Percentiles rank a stretch among this genome's conserved stretches.
These are phyloP conservation scores for Takifugu ocellatus DNA, from an alignment of 2,797 vertebrate genomes.

Conservation along the genomic window DNA sequence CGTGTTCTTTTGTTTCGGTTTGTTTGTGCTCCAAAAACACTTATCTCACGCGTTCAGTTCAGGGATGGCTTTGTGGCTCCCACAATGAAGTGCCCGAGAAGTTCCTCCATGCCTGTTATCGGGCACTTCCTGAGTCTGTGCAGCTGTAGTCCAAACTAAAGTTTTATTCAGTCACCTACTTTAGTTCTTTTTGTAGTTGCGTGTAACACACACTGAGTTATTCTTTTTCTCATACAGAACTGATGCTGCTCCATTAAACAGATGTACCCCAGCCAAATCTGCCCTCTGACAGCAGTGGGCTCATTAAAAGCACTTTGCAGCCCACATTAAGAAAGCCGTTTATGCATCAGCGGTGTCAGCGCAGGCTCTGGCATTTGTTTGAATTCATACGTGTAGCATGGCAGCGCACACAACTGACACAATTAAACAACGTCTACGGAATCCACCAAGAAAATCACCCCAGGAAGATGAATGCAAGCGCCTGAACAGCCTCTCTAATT, in stretches of 20 bases:
- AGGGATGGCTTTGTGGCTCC: conserved; percentile 62
- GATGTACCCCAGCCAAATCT: conserved; percentile 23
- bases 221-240: conserved; percentile 20
- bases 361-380: conserved; percentile 16
- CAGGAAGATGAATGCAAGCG: conserved; percentile 11
- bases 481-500: conserved; percentile 38
- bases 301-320: conserved; percentile 41
- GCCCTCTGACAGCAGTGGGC: conserved; percentile 26
- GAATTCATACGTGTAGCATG: conserved; percentile 11
- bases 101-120: conserved; percentile 59
- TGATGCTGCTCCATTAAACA: conserved; percentile 22
- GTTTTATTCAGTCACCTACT: conserved; percentile 45
- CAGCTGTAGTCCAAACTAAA: conserved; percentile 45
- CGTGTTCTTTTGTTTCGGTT: conserved; percentile 72
- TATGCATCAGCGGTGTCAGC: conserved; percentile 30
- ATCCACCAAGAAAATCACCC: conserved; percentile 23
- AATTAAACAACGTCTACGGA: conserved; percentile 7
- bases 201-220: conserved; percentile 18
- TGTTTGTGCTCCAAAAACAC: conserved; percentile 65
- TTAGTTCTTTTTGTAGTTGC: conserved; percentile 19
- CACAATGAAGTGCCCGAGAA: conserved; percentile 70
- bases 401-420: conserved; percentile 2
- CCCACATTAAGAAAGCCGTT: conserved; percentile 30
- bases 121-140: conserved; percentile 52
- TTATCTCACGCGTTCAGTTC: conserved; percentile 69